Evolutionary conservation across 2,113 vertebrate genomes (phyloP), one percentile per base, ranked within the genome.

Genomic region (Pachypanchax playfairii): DNA sequence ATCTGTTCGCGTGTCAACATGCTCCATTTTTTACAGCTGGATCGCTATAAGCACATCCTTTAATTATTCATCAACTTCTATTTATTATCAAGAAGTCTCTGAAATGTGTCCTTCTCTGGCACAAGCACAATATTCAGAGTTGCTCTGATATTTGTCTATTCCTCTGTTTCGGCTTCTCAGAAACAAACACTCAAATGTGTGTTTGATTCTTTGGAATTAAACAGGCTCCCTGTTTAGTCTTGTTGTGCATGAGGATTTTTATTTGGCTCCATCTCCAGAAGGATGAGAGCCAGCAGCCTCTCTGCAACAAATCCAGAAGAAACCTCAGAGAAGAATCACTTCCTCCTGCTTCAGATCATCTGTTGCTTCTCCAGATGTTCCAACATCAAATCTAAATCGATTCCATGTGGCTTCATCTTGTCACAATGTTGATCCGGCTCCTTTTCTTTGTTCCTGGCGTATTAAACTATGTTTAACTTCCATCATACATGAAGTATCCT

Each of bases 301-400:
- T 4, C 21, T 26, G 4, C 17, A 43, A 47, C 22, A n/a, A 38
- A 48, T 39, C 29, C 48, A 68, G 46, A 17, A 36, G 22, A 22
- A 24, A 4, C 11, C 3, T 21, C 0, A 17, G 13, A 15, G 26
- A n/a, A 41, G 26, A 42, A 43, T 38, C 59, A 48, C 4, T 22
- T 49, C 13, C 35, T 17, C 17, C 31, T 39, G 49, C 31, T 24
- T 17, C 25, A 21, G 41, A 43, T 54, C 6, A 42, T 9, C 21
- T 1, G 2, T 0, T 0, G 54, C 17, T 11, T 28, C 21, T 56
- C 46, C 28, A 64, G 47, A 62, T 48, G 35, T 24, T 0, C 5
- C 31, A 31, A 26, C 50, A 42, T 44, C 13, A 20, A n/a, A 55
- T 33, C 67, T n/a, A 29, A 22, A 31, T 62, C 5, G 7, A 49